phyloP scores from a whole-genome alignment of 2,797 vertebrate species.

The Rhinella marina region DNA sequence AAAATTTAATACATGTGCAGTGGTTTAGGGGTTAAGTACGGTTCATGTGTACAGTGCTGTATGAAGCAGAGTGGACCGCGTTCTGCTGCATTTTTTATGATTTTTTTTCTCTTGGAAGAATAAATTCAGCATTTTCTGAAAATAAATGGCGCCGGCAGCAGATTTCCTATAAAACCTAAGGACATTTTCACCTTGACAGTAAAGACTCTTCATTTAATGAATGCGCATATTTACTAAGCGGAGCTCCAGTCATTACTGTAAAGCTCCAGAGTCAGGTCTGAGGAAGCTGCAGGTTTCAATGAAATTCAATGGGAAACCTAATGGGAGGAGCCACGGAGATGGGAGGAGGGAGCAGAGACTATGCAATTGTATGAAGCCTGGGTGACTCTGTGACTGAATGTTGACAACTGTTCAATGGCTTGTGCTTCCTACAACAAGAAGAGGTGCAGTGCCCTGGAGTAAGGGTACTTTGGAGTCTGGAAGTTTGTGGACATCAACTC shows the following conservation, averaged over 20 bases:
- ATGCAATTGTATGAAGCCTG: neutral
- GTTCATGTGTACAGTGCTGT: neutral
- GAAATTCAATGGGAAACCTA: neutral
- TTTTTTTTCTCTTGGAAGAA: neutral
- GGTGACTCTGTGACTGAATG: neutral
- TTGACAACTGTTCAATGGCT: neutral
- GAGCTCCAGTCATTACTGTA: neutral
- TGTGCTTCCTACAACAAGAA: neutral
- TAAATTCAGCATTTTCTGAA: slow-evolving; percentile 2
- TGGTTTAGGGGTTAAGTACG: neutral
- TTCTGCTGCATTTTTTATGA: neutral
- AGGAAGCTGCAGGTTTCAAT: neutral
- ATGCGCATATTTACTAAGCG: slow-evolving; percentile 18
- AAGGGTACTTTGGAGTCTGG: too few relatives aligned
- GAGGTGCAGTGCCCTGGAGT: neutral
- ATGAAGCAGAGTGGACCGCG: neutral
- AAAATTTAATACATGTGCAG: too few relatives aligned
- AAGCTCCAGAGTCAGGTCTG: neutral
- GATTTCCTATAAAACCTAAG: slow-evolving; percentile 7
- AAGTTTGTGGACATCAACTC: too few relatives aligned
- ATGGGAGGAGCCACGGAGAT: neutral
- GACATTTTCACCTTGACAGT: slow-evolving; percentile 24
- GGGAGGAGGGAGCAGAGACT: neutral
- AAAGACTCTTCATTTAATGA: slow-evolving; percentile 9
- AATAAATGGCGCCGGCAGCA: neutral